Base-by-base conservation (phyloP, 2,888 invertebrate species). In the Machimus atricapillus region DNA sequence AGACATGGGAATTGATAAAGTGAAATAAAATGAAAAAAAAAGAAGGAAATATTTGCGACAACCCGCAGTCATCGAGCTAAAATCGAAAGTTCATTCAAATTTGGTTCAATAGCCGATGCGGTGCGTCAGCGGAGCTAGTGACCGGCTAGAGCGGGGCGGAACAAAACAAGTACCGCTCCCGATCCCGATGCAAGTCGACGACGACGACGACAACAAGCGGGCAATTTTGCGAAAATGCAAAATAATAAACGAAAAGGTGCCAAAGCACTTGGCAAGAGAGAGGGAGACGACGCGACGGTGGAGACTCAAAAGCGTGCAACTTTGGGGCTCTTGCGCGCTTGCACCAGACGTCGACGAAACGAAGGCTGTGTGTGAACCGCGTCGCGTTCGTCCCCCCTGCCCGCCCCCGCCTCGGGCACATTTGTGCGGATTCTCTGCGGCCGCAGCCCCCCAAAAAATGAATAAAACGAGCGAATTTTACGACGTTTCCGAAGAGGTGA, bases 391-490 rank as follows among this genome's bases (percentile, higher is more conserved):
- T 40, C 9, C 40, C 40, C 40, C 40, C 9, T 9, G 23, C 46
- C 34, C 37, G 12, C 8, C 19, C 19, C 12, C 31, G 56, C 52
- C 56, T 40, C 19, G 37, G 23, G 19, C 82, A 82, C 82, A 82
- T 82, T 82, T 82, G 66, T 82, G 82, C 37, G 82, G 82, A 82
- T 82, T 82, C 82, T 58, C 82, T 66, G 82, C 58, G 37, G 82
- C 37, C 58, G 40, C 82, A 34, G 37, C 37, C 56, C 82, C 82
- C 82, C 43, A 14, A 46, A 82, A 78, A 82, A 82, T 82, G 58
- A 82, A 23, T 82, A 82, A 82, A 82, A 66, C 58, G 19, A 76
- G 12, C 14, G 43, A 82, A 58, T 52, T 58, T 82, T 82, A 82
- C 82, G 82, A 46, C 82, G 58, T 56, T 66, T 82, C 58, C 6